phyloP scores from a whole-genome alignment of 2,888 invertebrate genomes.

The Seira sanloemensis region DNA sequence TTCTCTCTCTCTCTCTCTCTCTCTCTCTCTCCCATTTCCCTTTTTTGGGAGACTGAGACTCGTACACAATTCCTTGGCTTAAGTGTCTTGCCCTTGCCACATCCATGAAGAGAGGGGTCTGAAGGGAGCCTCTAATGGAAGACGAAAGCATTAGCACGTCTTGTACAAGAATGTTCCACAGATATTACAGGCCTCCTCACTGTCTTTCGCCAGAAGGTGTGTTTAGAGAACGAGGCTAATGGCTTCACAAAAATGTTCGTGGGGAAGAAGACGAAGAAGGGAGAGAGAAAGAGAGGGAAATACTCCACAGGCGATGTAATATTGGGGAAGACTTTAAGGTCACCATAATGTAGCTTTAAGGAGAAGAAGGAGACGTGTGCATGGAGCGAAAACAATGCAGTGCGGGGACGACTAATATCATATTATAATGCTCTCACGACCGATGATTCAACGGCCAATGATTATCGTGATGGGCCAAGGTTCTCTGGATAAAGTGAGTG shows the following conservation, averaged over 20 bases:
- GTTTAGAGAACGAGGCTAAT: constrained; percentile 59
- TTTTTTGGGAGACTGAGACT: constrained; percentile 16
- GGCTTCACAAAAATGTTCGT: constrained; percentile 42
- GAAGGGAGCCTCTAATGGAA: constrained; percentile 54
- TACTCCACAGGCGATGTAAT: constrained; percentile 9
- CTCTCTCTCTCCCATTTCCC: constrained; percentile 25
- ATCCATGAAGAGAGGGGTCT: constrained; percentile 17
- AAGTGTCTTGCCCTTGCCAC: constrained; percentile 41
- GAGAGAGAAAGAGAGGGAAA: constrained; percentile 9
- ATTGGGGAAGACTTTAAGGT: constrained; percentile 7
- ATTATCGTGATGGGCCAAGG: neutral
- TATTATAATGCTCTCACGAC: no score
- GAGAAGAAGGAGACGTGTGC: no score
- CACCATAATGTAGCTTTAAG: no score
- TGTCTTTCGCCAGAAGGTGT: constrained; percentile 48
- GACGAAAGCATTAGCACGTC: constrained; percentile 61
- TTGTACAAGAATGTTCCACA: constrained; percentile 11
- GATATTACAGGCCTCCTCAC: neutral
- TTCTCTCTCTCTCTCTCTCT: constrained; percentile 31
- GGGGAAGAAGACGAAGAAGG: no score
- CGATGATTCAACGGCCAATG: no score
- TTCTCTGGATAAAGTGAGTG: neutral
- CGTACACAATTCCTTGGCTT: constrained; percentile 39
- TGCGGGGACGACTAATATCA: no score
- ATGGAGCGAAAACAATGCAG: no score